Evolutionary conservation across 1,140 invertebrate species (phyloP).

Genomic region (Ostrea denselamellosa): DNA sequence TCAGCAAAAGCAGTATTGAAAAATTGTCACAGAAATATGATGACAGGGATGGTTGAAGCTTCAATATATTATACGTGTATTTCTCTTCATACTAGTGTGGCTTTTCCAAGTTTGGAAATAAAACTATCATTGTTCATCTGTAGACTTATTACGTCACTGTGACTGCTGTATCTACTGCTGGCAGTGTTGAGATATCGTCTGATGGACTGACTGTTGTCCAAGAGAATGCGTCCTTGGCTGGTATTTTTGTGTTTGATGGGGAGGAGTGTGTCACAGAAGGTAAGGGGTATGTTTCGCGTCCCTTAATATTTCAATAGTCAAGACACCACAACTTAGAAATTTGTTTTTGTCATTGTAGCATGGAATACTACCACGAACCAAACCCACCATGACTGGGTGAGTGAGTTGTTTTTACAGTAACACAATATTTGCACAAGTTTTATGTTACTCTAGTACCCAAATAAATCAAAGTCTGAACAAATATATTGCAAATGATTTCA

Average conservation of each 20-base stretch:
- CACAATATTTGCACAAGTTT: too few species aligned
- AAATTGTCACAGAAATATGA: too few species aligned
- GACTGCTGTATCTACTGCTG: constrained; percentile 47
- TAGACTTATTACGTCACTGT: constrained; percentile 59
- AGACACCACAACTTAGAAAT: not conserved
- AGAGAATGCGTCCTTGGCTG: constrained; percentile 28
- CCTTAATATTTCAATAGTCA: not conserved
- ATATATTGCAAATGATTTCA: too few species aligned
- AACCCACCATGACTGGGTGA: not conserved
- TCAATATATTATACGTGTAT: too few species aligned
- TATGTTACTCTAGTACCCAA: too few species aligned
- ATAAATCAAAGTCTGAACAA: too few species aligned
- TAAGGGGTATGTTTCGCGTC: not conserved
- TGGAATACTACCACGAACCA: not conserved
- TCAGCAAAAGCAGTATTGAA: too few species aligned
- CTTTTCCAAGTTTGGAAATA: too few species aligned
- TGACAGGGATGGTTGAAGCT: too few species aligned
- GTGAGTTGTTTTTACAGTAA: too few species aligned
- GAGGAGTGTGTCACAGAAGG: constrained; percentile 41
- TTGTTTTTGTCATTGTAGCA: not conserved
- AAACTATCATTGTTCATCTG: not conserved
- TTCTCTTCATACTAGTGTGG: too few species aligned
- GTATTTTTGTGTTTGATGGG: constrained; percentile 48
- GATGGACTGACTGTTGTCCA: constrained; percentile 57
- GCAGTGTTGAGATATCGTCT: constrained; percentile 48